Evolutionary conservation across 1,140 invertebrate species (phyloP).

Genomic region (Drosophila trapezifrons): DNA sequence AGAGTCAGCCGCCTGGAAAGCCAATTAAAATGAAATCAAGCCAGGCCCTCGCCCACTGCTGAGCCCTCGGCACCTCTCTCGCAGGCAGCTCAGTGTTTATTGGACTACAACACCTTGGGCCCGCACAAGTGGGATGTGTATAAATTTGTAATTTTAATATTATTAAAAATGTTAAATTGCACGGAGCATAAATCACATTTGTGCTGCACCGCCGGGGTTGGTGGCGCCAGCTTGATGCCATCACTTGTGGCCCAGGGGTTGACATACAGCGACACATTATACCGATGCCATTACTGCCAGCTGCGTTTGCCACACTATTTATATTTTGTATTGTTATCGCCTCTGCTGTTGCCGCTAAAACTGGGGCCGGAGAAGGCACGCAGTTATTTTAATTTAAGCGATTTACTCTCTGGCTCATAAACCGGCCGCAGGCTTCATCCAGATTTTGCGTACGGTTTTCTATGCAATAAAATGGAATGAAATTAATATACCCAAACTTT

Average conservation of each 20-base stretch:
- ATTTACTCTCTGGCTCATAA: conserved; percentile 66
- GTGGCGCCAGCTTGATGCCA: conserved; percentile 69
- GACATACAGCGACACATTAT: conserved; percentile 49
- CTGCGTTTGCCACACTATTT: conserved; percentile 78
- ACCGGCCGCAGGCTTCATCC: conserved; percentile 58
- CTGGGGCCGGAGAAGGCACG: conserved; percentile 7
- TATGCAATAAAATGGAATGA: conserved; percentile 20
- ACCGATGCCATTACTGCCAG: conserved; percentile 72
- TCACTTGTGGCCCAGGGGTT: conserved; percentile 57
- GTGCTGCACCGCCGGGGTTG: conserved; percentile 7
- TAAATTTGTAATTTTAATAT: conserved; percentile 82
- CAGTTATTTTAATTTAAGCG: conserved; percentile 76
- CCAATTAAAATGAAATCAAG: conserved; percentile 61
- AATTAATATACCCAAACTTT: too few species aligned
- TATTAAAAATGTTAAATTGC: conserved; percentile 80
- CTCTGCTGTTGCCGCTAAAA: conserved; percentile 16
- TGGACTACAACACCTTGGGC: conserved; percentile 65
- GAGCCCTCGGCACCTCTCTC: background rate
- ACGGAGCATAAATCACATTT: conserved; percentile 77
- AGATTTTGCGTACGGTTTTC: conserved; percentile 52
- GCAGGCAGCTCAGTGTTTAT: conserved; percentile 57
- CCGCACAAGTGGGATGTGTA: conserved; percentile 33
- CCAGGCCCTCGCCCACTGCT: conserved; percentile 11
- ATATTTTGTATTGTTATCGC: conserved; percentile 64
- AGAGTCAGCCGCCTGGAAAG: conserved; percentile 44